Evolutionary conservation across 2,113 vertebrate species (phyloP), one percentile per base, ranked within the genome.

Genomic region (Vanacampus margaritifer): DNA sequence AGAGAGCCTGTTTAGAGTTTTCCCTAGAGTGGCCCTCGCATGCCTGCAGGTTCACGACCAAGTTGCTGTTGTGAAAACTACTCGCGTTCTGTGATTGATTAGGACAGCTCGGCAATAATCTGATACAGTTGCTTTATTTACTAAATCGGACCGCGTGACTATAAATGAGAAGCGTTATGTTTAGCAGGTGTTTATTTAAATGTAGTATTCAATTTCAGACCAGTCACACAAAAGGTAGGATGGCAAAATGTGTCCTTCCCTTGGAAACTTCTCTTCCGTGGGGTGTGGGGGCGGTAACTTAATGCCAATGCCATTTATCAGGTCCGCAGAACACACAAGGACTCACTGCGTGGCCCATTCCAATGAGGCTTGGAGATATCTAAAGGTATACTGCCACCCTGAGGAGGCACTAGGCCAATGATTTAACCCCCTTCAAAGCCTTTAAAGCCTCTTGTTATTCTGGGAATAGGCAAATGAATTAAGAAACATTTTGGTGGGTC

Each of bases 231-330:
- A 86, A 86, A 83, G 59, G 78, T 56, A 39, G 78, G 79, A 81
- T 84, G 87, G 86, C 84, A 82, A 78, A 88, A 89, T 67, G 71
- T 62, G 69, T 80, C 67, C 75, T 79, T 90, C 78, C 72, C 79
- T n/a, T 53, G 67, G 65, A 85, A 84, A 85, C 79, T 84, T 71
- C 76, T 66, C 80, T 87, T 89, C 70, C 82, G 72, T 71, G 32
- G 72, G 78, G 72, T 32, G 26, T 17, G 16, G 79, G 79, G 79
- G 71, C 69, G 69, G 76, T 69, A 79, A 83, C 78, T 89, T 87
- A 77, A 89, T 87, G 88, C 88, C 90, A 91, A 91, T 87, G 82
- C 65, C 74, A 86, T 88, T 87, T 84, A 87, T 89, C 85, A 84
- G 83, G 78, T 81, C 77, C 74, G 39, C 64, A 85, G 79, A 82